Base-by-base conservation (phyloP, 1,140 invertebrate genomes). In the Drosophila nikananu region DNA sequence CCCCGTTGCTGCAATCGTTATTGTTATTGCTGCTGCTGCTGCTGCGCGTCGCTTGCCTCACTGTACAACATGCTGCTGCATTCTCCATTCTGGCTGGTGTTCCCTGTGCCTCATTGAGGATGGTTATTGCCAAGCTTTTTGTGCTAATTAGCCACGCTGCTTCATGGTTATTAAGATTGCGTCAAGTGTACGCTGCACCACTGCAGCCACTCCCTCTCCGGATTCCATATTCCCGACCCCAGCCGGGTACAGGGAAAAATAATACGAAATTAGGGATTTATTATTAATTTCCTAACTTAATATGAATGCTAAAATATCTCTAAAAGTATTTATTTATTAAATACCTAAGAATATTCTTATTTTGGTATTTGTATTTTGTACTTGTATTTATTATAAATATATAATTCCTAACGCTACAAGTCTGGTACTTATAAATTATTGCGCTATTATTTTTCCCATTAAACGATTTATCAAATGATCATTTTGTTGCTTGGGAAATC, bases 141-240 rank as follows among this genome's bases (percentile, higher is more conserved):
- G 90, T 92, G 90, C 90, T 92, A 92, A 92, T 92, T 92, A 92
- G 90, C 90, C 83, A 92, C 90, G 86, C 86, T 92, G 86, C 90
- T 92, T 92, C 90, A 92, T 92, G 90, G 90, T 92, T 92, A 92
- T 92, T 92, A 92, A 92, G 90, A 92, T 92, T 92, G 84, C 91
- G 90, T 91, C 91, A 92, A 92, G 90, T 92, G 90, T 83, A 80
- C 83, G 77, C 76, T 70, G 76, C 62, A 67, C 73, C 72, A 48
- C 65, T 67, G 75, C 73, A 81, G 41, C 80, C 44, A 76, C 60
- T 58, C 64, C 63, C 77, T 27, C 70, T 54, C 37, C 55, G 62
- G 58, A 61, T 72, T n/a, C 52, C 21, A 32, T n/a, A 37, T 30
- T 19, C 39, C 44, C 49, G 19, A 12, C 60, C 32, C 10, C 35